These are phyloP conservation scores for Cebus imitator DNA, from an alignment of 2,113 vertebrate genomes.

Conservation along the genomic window DNA sequence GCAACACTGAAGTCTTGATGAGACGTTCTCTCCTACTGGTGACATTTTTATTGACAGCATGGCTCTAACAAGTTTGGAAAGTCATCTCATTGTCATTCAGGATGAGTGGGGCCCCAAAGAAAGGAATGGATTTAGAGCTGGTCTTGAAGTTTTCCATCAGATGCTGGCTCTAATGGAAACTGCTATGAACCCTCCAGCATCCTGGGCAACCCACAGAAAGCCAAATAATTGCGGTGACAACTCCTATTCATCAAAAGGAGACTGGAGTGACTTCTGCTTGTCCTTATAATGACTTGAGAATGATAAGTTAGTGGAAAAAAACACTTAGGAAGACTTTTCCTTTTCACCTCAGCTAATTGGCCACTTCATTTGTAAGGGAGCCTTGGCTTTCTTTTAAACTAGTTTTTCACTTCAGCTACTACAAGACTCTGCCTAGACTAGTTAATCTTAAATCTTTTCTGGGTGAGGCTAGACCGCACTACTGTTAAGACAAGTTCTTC, in stretches of 20 bases:
- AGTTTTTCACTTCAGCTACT: conserved; percentile 31
- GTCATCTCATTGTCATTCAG: conserved; percentile 82
- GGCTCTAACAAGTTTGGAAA: conserved; percentile 85
- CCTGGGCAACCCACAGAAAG: conserved; percentile 85
- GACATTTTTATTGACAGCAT: conserved; percentile 85
- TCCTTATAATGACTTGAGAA: conserved; percentile 84
- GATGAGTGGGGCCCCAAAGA: conserved; percentile 88
- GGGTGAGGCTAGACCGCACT: background rate
- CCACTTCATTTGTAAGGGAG: conserved; percentile 34
- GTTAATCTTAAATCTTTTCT: background rate
- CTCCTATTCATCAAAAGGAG: conserved; percentile 86
- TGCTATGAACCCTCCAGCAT: conserved; percentile 87
- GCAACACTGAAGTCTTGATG: conserved; percentile 83
- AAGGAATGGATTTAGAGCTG: conserved; percentile 77
- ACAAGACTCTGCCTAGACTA: background rate
- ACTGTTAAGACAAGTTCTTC: background rate
- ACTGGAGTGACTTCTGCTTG: conserved; percentile 87
- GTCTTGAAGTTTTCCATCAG: conserved; percentile 87
- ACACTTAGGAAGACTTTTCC: conserved; percentile 76
- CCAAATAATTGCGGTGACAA: conserved; percentile 85
- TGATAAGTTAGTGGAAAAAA: conserved; percentile 70
- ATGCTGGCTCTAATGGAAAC: conserved; percentile 65
- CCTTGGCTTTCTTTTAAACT: background rate
- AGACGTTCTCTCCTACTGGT: conserved; percentile 82
- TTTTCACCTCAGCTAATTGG: conserved; percentile 73